Conservation (phyloP, 2,888 invertebrate species). For the Trachelus stipa region DNA sequence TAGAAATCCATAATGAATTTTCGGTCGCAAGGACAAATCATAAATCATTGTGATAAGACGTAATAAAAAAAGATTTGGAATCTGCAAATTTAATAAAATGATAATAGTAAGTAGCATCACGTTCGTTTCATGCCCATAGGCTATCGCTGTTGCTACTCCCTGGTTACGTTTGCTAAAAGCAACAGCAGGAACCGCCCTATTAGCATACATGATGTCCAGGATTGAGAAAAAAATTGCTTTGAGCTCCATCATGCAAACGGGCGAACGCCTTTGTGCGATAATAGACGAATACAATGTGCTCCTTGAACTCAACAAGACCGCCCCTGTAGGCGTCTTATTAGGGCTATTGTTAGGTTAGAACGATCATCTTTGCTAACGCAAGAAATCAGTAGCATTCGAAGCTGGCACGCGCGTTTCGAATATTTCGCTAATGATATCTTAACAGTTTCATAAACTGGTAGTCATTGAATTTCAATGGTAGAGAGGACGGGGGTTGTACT, state of each 20-base stretch:
- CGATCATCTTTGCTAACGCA: conserved; percentile 15
- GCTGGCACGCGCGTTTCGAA: conserved; percentile 19
- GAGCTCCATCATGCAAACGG: conserved; percentile 21
- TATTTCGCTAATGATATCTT: conserved; percentile 20
- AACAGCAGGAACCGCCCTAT: conserved; percentile 7
- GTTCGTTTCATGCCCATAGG: background rate
- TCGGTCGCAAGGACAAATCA: background rate
- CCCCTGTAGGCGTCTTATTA: conserved; percentile 29
- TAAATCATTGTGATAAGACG: no score
- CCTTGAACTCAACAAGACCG: conserved; percentile 12
- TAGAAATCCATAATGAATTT: background rate
- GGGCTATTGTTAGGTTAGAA: conserved; percentile 22
- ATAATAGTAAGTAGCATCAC: background rate
- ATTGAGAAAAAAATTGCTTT: conserved; percentile 16
- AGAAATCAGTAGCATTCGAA: conserved; percentile 21
- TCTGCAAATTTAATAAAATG: background rate
- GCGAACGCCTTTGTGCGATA: conserved; percentile 21
- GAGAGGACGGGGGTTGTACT: background rate
- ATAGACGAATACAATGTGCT: conserved; percentile 22
- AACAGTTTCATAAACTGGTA: background rate
- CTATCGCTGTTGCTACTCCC: background rate
- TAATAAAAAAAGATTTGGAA: background rate
- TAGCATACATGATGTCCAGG: conserved; percentile 16
- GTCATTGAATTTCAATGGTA: background rate
- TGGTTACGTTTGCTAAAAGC: conserved; percentile 1